phyloP scores from a whole-genome alignment of 2,113 vertebrate genomes.

The Elanus axillaris region DNA sequence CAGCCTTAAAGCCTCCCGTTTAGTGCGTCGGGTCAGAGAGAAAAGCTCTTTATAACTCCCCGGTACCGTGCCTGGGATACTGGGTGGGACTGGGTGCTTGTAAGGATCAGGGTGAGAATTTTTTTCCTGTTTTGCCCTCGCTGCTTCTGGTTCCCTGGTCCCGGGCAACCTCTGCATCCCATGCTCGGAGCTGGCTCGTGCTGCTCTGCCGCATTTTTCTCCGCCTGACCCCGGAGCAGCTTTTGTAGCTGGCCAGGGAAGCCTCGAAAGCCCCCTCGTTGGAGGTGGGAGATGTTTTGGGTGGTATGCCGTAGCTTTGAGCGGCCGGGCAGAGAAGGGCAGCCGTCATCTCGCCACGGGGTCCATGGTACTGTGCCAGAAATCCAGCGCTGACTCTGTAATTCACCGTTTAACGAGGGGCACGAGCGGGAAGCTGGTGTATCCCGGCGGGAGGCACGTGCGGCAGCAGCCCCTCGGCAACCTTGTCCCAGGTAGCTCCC shows the following conservation, averaged over 20 bases:
- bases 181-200: fast-evolving
- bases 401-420: not conserved
- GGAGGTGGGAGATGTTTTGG: not conserved
- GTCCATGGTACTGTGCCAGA: not conserved
- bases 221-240: fast-evolving
- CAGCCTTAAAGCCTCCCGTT: not conserved
- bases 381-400: fast-evolving
- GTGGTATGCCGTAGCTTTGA: not conserved
- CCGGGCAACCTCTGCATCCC: not conserved
- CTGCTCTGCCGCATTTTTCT: not conserved
- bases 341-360: too few species aligned
- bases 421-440: fast-evolving
- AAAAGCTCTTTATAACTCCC: not conserved
- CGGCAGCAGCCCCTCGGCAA: not conserved
- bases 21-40: too few species aligned
- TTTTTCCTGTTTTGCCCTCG: not conserved
- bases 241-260: not conserved
- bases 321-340: not conserved
- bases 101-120: not conserved
- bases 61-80: too few species aligned
- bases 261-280: fast-evolving
- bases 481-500: not conserved
- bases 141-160: not conserved
- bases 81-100: not conserved
- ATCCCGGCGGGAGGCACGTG: not conserved